phyloP scores from a whole-genome alignment of 2,888 invertebrate genomes.

The Tyria jacobaeae region DNA sequence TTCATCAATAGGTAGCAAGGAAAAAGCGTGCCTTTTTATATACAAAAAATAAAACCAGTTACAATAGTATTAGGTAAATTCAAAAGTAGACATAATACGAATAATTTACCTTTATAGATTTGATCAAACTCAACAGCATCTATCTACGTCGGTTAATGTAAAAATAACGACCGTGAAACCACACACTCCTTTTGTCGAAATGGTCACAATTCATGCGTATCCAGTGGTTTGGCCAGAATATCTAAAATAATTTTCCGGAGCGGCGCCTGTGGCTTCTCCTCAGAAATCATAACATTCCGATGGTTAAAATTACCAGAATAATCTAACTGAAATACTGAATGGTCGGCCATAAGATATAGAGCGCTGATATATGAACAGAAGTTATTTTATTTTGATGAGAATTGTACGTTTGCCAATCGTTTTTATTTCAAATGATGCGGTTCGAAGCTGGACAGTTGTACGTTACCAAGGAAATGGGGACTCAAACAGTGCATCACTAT shows the following conservation, averaged over 20 bases:
- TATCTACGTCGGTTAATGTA: constrained; percentile 22
- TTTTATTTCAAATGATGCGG: constrained; percentile 48
- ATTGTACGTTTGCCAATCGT: constrained; percentile 71
- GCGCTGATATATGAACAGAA: constrained; percentile 21
- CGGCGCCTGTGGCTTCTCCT: constrained; percentile 55
- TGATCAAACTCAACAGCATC: constrained; percentile 25
- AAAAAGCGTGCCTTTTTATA: constrained; percentile 2
- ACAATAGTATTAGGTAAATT: neutral
- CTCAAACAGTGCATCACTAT: constrained; percentile 28
- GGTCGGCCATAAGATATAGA: constrained; percentile 39
- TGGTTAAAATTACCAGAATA: constrained; percentile 67
- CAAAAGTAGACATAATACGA: constrained; percentile 7
- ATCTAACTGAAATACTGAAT: constrained; percentile 58
- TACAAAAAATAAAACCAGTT: neutral
- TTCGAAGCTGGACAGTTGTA: constrained; percentile 51
- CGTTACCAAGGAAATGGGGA: constrained; percentile 41
- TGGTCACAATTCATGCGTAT: constrained; percentile 30
- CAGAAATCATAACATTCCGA: constrained; percentile 65
- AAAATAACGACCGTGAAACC: constrained; percentile 40
- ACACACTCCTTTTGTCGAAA: constrained; percentile 50
- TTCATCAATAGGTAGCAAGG: neutral
- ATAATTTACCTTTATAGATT: constrained; percentile 18
- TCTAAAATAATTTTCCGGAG: constrained; percentile 60
- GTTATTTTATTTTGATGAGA: constrained; percentile 55
- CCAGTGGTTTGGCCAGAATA: constrained; percentile 34